Evolutionary conservation across 1,140 invertebrate species (phyloP), one percentile per base, ranked within the genome.

Genomic region (Nephotettix cincticeps): DNA sequence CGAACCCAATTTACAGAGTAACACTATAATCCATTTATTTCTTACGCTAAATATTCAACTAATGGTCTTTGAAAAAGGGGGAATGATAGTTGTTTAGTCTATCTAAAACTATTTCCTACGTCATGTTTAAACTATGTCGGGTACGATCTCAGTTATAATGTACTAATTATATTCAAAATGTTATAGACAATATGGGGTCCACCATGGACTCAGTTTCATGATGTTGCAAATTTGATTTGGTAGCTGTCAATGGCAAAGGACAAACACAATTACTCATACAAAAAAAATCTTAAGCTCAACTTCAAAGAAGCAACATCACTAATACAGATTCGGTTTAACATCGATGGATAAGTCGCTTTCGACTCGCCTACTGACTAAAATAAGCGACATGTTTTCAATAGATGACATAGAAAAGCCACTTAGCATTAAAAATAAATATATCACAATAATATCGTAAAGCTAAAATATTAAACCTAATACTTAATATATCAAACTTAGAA

Each of bases 401-500:
- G 47, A 21, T n/a, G 47, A 61, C 27, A 61, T 61, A 61, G 56
- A 61, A 61, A 61, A 61, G 56, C 56, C 56, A 29, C 56, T 61
- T 61, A 61, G 4, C 25, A 28, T 61, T n/a, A 61, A 61, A 61
- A 27, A 61, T 27, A 61, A 27, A 61, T 61, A 61, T 61, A 61
- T 61, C 56, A 61, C 56, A 61, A 61, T 61, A 29, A 25, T 29
- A 61, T 13, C 23, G 27, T 51, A 61, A 61, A 29, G 56, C 56
- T 61, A 61, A 61, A 27, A 21, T 27, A 61, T 27, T 25, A 27
- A 61, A 27, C 56, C 23, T 61, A 27, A 61, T 9, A 29, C n/a
- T n/a, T n/a, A n/a, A n/a, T n/a, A n/a, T n/a, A 27, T 27, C 17
- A 11, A 51, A 51, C 6, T 19, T 51, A 51, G 32, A 36, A 6